Conservation (phyloP, 2,888 invertebrate genomes). For the Drosophila bunnanda region DNA sequence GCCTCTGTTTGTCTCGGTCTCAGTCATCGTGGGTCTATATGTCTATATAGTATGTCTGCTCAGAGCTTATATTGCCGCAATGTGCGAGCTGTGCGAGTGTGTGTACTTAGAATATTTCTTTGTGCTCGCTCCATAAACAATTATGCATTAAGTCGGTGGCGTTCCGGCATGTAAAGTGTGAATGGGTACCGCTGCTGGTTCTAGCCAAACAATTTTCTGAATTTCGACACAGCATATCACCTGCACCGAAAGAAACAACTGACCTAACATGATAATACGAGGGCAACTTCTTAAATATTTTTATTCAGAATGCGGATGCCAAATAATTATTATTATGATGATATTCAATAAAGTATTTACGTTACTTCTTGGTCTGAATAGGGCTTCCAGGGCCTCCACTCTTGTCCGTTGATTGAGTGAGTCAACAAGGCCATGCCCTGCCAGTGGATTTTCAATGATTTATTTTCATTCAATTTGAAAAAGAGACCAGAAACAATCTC, state of each 20-base stretch:
- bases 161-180: constrained; percentile 69
- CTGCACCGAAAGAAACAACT: constrained; percentile 15
- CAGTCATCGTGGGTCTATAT: constrained; percentile 25
- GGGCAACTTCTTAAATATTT: background rate
- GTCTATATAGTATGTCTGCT: constrained; percentile 23
- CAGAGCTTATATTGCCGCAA: constrained; percentile 36
- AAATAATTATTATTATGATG: background rate
- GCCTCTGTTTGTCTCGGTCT: constrained; percentile 54
- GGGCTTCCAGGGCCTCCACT: constrained; percentile 29
- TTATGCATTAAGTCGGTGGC: constrained; percentile 59
- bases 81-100: constrained; percentile 14
- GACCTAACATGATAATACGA: background rate
- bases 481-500: constrained; percentile 53
- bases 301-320: too few species aligned
- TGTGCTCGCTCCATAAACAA: constrained; percentile 70
- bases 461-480: constrained; percentile 60
- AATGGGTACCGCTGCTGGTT: constrained; percentile 43
- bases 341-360: constrained; percentile 2
- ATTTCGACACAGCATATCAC: constrained; percentile 3
- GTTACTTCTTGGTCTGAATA: background rate
- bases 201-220: constrained; percentile 6
- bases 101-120: constrained; percentile 66
- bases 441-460: constrained; percentile 60
- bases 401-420: constrained; percentile 29
- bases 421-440: constrained; percentile 31